Evolutionary conservation across 2,113 vertebrate genomes (phyloP).

Genomic region (Xenopus laevis): DNA sequence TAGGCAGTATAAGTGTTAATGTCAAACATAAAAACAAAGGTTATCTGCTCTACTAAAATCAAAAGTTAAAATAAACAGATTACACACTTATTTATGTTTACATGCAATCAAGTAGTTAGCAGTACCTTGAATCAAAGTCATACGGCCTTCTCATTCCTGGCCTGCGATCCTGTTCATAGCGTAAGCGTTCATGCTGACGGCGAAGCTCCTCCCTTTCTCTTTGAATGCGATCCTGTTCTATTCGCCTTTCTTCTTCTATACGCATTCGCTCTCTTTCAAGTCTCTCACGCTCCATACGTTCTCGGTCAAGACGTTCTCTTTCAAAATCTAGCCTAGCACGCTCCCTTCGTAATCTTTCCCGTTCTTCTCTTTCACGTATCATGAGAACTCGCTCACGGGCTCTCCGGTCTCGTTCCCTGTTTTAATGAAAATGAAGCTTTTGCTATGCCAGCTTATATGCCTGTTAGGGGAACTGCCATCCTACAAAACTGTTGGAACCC

Average conservation of each 20-base stretch:
- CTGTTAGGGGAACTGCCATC: no score
- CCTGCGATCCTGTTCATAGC: conserved; percentile 84
- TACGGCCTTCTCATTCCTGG: conserved; percentile 77
- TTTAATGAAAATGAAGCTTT: not conserved
- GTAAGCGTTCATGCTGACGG: conserved; percentile 88
- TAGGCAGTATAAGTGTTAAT: no score
- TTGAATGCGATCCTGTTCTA: conserved; percentile 91
- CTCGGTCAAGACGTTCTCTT: conserved; percentile 81
- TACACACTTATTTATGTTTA: no score
- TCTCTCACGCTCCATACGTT: conserved; percentile 86
- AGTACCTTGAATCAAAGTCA: conserved; percentile 76
- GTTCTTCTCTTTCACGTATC: conserved; percentile 81
- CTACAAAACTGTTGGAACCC: no score
- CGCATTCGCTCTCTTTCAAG: conserved; percentile 86
- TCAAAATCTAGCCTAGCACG: conserved; percentile 83
- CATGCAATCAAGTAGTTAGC: no score
- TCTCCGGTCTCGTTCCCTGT: conserved; percentile 71
- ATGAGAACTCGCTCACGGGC: conserved; percentile 83
- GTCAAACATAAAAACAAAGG: no score
- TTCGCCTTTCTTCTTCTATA: conserved; percentile 84
- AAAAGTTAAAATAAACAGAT: no score
- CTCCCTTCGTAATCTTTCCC: conserved; percentile 78
- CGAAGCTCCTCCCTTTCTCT: conserved; percentile 89
- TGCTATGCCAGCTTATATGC: not conserved
- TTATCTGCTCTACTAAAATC: no score